Conservation (phyloP, 2,888 invertebrate species). For the Aplocera efformata region DNA sequence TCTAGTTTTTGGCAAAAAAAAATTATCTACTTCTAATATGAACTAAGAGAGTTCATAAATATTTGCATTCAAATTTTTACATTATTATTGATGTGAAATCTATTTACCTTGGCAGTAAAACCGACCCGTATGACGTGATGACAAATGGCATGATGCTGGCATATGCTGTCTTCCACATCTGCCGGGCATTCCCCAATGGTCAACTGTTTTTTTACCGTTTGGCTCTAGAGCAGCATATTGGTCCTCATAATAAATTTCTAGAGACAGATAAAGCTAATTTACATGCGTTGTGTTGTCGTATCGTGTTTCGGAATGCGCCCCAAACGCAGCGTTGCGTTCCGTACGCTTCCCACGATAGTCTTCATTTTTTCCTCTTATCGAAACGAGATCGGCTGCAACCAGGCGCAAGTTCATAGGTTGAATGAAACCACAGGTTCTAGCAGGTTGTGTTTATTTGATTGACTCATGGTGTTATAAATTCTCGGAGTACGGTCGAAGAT, state of each 20-base stretch:
- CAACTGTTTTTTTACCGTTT: too few species aligned
- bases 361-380: conserved; percentile 39
- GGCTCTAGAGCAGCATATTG: not conserved
- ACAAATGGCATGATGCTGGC: too few species aligned
- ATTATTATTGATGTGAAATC: too few species aligned
- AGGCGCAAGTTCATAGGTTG: conserved; percentile 48
- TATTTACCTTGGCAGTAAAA: too few species aligned
- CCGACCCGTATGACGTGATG: too few species aligned
- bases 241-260: conserved; percentile 5
- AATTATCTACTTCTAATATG: too few species aligned
- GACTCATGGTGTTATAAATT: not conserved
- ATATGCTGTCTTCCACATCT: too few species aligned
- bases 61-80: too few species aligned
- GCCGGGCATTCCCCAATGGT: too few species aligned
- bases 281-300: conserved; percentile 15
- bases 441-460: conserved; percentile 24
- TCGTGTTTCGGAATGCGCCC: conserved; percentile 23
- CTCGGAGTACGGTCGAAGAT: too few species aligned
- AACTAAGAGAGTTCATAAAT: too few species aligned
- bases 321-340: conserved; percentile 4
- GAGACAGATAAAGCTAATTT: conserved; percentile 12
- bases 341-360: conserved; percentile 26
- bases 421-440: conserved; percentile 27
- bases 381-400: conserved; percentile 36
- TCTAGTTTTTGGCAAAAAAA: too few species aligned